Conservation (phyloP, 2,888 invertebrate genomes). For the Muschampia plurimacula region DNA sequence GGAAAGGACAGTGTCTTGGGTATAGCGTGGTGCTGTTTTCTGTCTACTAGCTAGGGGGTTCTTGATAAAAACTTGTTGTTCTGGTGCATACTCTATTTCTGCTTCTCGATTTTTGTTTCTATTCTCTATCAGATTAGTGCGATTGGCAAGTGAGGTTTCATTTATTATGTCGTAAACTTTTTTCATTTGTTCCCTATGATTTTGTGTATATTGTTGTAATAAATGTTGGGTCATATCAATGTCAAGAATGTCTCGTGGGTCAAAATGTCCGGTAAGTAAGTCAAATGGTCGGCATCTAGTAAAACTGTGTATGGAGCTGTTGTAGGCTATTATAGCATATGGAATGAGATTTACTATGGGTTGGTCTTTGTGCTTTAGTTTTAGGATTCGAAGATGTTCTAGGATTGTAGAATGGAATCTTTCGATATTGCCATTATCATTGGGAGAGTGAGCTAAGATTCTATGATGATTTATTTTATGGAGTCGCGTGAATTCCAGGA, state of each 20-base stretch:
- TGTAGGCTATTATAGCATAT: conserved; percentile 35
- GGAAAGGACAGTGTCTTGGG: conserved; percentile 34
- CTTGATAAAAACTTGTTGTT: conserved; percentile 40
- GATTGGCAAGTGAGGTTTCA: conserved; percentile 24
- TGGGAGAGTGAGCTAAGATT: conserved; percentile 40
- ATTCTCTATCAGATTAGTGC: conserved; percentile 36
- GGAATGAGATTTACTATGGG: conserved; percentile 25
- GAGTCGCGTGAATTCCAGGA: conserved; percentile 21
- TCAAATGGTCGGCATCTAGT: conserved; percentile 44
- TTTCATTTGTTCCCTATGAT: conserved; percentile 43
- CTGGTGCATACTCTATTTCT: conserved; percentile 17
- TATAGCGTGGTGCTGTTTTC: conserved; percentile 39
- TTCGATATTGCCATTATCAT: conserved; percentile 47
- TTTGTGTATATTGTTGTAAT: conserved; percentile 43
- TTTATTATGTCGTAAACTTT: conserved; percentile 45
- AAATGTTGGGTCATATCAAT: conserved; percentile 20
- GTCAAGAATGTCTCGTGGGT: conserved; percentile 27
- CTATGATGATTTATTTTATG: conserved; percentile 30
- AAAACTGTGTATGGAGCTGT: conserved; percentile 45
- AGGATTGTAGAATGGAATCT: conserved; percentile 44
- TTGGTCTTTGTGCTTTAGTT: conserved; percentile 40
- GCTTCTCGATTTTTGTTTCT: conserved; percentile 8
- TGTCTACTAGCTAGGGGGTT: conserved; percentile 35
- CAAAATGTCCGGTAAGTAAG: conserved; percentile 25
- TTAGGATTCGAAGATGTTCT: conserved; percentile 46